A percentile compares a stretch with the other conserved stretches of the same genome.
Evolutionary conservation across 2,113 vertebrate species (phyloP).

Genomic region (Xyliphius kryptos): DNA sequence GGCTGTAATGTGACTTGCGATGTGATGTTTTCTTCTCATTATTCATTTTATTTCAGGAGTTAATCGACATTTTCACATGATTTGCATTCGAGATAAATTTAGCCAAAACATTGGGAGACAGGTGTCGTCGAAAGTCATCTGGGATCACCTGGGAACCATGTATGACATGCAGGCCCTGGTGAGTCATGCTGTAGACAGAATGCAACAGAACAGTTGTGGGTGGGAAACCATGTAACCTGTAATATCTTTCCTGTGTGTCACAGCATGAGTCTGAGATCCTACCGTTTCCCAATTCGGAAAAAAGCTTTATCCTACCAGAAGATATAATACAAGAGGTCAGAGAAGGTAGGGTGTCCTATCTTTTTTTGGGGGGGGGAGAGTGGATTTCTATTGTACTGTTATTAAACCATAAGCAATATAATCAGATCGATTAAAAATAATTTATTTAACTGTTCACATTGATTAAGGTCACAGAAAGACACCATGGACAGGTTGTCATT

Average conservation of each 20-base stretch:
- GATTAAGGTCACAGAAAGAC: too few species aligned
- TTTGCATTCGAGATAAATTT: conserved; percentile 97
- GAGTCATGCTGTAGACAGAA: conserved; percentile 53
- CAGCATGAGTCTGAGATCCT: conserved; percentile 97
- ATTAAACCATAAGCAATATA: too few species aligned
- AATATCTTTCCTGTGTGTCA: neutral
- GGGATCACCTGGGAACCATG: conserved; percentile 95
- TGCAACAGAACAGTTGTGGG: too few species aligned
- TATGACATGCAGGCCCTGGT: conserved; percentile 98
- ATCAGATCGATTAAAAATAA: too few species aligned
- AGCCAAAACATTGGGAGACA: conserved; percentile 96
- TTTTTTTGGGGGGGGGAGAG: neutral
- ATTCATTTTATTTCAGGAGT: conserved; percentile 71
- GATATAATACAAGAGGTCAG: conserved; percentile 96
- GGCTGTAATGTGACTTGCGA: too few species aligned
- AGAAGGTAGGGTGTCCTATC: conserved; percentile 75
- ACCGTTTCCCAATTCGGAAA: conserved; percentile 90
- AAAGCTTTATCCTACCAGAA: conserved; percentile 88
- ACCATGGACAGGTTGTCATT: too few species aligned
- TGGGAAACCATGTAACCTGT: too few species aligned
- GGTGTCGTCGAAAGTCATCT: conserved; percentile 92
- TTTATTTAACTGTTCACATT: too few species aligned
- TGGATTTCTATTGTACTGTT: too few species aligned
- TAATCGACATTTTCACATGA: conserved; percentile 98
- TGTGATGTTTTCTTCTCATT: too few species aligned